Evolutionary conservation across 2,888 invertebrate species (phyloP).

Genomic region (Aphodius granarius): DNA sequence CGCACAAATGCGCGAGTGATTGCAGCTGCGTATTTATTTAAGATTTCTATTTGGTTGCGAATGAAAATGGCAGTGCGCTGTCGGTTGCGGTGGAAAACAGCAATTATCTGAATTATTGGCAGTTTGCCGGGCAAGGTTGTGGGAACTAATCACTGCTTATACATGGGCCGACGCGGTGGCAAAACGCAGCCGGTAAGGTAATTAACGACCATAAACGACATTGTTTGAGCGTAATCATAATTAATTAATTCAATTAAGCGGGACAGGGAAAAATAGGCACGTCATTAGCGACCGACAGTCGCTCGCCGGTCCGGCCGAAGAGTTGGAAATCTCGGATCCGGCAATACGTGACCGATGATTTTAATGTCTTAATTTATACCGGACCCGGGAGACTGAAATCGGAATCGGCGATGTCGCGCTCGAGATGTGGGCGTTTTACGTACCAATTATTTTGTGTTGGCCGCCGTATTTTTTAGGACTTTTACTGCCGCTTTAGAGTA

Average conservation of each 20-base stretch:
- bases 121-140: background rate
- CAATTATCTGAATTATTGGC: background rate
- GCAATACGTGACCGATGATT: slow-evolving; percentile 33
- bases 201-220: slow-evolving; percentile 8
- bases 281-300: background rate
- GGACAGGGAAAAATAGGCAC: slow-evolving; percentile 8
- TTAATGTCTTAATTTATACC: slow-evolving; percentile 39
- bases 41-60: background rate
- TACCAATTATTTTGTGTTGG: slow-evolving; percentile 34
- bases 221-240: slow-evolving; percentile 12
- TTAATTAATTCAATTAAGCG: slow-evolving; percentile 14
- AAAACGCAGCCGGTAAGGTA: slow-evolving; percentile 2
- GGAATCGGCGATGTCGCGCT: slow-evolving; percentile 30
- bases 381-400: slow-evolving; percentile 17
- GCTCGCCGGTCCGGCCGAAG: background rate
- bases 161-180: background rate
- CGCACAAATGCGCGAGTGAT: background rate
- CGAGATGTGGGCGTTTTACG: slow-evolving; percentile 36
- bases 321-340: slow-evolving; percentile 11
- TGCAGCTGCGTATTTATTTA: background rate
- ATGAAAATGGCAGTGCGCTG: background rate
- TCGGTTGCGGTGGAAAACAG: background rate
- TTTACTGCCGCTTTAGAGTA: slow-evolving; percentile 8
- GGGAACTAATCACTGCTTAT: background rate
- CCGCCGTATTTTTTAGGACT: slow-evolving; percentile 2